A percentile compares a stretch with the other conserved stretches of the same genome.
Conservation (phyloP, 2,797 vertebrate genomes). For the Myoxocephalus aenaeus region DNA sequence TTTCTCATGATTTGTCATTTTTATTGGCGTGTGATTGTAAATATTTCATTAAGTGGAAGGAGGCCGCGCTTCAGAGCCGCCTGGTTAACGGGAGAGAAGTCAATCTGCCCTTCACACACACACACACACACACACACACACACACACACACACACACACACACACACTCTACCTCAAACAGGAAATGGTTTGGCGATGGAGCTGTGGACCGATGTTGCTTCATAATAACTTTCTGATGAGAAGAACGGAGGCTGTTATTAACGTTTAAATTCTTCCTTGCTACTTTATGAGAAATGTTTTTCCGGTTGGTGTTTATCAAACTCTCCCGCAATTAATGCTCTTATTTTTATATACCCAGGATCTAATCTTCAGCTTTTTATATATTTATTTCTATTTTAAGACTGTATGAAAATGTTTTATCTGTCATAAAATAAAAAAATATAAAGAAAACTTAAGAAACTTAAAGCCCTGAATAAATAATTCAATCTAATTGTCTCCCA, state of each 20-base stretch:
- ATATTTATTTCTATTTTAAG: not conserved
- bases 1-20: not conserved
- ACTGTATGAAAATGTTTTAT: not conserved
- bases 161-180: not conserved
- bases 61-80: not conserved
- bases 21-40: not conserved
- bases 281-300: not conserved
- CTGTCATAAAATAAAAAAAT: too few species aligned
- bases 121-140: too few species aligned
- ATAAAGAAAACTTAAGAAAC: too few species aligned
- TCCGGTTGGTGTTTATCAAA: not conserved
- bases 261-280: not conserved
- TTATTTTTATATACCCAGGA: not conserved
- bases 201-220: not conserved
- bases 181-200: not conserved
- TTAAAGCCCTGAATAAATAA: too few species aligned
- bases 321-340: not conserved
- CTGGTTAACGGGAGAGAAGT: not conserved
- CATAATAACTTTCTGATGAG: slow-evolving; percentile 2
- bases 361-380: not conserved
- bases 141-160: too few species aligned
- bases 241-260: not conserved
- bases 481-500: too few species aligned
- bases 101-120: too few species aligned
- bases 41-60: not conserved